Conservation (phyloP, 2,888 invertebrate species). For the Caenorhabditis uteleia region DNA sequence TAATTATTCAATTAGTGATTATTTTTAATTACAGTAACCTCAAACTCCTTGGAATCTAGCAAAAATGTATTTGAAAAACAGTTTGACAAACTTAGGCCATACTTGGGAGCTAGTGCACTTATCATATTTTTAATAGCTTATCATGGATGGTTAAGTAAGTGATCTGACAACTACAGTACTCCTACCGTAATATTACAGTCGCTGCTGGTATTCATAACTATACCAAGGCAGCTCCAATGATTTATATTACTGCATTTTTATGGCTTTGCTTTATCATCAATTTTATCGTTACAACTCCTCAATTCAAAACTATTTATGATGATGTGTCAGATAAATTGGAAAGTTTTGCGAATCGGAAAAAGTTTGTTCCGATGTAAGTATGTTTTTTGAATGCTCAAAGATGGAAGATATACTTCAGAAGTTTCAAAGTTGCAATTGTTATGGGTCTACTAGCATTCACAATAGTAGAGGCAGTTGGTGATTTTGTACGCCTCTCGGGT, state of each 20-base stretch:
- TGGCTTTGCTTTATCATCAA: conserved; percentile 32
- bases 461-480: conserved; percentile 36
- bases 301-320: conserved; percentile 8
- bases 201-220: conserved; percentile 44
- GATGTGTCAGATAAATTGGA: conserved; percentile 9
- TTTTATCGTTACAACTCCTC: background rate
- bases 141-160: conserved; percentile 32
- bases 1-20: too few relatives aligned
- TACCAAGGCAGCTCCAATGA: conserved; percentile 37
- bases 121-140: conserved; percentile 15
- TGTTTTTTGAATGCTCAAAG: background rate
- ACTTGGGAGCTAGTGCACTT: conserved; percentile 10
- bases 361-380: conserved; percentile 24
- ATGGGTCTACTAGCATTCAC: conserved; percentile 37
- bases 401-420: conserved; percentile 15
- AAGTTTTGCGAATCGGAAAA: conserved; percentile 1
- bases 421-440: conserved; percentile 32
- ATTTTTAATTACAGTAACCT: too few relatives aligned
- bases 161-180: too few relatives aligned
- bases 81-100: conserved; percentile 7
- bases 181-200: conserved; percentile 21
- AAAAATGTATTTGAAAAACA: conserved; percentile 25
- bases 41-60: too few relatives aligned
- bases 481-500: conserved; percentile 56
- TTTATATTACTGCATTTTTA: conserved; percentile 29